Base-by-base conservation (phyloP, 2,113 vertebrate genomes). In the Caranx ignobilis region DNA sequence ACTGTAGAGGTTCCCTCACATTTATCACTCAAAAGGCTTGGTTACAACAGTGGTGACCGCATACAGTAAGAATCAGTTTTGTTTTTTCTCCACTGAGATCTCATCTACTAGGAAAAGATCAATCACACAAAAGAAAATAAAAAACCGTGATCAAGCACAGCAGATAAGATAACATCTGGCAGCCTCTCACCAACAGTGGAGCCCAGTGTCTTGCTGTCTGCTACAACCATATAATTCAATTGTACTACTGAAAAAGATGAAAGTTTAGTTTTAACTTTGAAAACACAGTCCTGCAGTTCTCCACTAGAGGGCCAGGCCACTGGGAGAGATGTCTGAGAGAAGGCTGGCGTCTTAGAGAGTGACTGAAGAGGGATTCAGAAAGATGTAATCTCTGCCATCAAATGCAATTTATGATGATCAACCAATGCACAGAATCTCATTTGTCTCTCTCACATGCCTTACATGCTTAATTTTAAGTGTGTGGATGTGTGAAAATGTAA, bases 101-200 rank as follows among this genome's bases (percentile, higher is more conserved):
- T 50, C 56, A 76, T 64, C 50, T 54, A 48, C 35, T 71, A 45
- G 63, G 83, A 85, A 76, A 34, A 39, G 45, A 68, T 26, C 61
- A 54, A 72, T 85, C 50, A 77, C 83, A 47, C 9, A 21, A 50
- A 48, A 59, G 21, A 71, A 75, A 70, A 57, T 56, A 55, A 70
- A 75, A 73, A 72, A 45, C 7, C 21, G 7, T 71, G 62, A 87
- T 85, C 73, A 83, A 73, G 43, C 47, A 41, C 55, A 80, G 52
- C 37, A 69, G 89, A 89, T 84, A 77, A 91, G 79, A 91, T 80
- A 56, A 57, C 19, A 84, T 72, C 82, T 60, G 74, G 65, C 75
- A 65, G 64, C 50, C 39, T 70, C 70, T 43, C 5, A 2, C 57
- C 13, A 64, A 54, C 57, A 16, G 60, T 13, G 48, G 32, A 6